Conservation (phyloP, 2,888 invertebrate species). For the Himalopsyche tibetana region DNA sequence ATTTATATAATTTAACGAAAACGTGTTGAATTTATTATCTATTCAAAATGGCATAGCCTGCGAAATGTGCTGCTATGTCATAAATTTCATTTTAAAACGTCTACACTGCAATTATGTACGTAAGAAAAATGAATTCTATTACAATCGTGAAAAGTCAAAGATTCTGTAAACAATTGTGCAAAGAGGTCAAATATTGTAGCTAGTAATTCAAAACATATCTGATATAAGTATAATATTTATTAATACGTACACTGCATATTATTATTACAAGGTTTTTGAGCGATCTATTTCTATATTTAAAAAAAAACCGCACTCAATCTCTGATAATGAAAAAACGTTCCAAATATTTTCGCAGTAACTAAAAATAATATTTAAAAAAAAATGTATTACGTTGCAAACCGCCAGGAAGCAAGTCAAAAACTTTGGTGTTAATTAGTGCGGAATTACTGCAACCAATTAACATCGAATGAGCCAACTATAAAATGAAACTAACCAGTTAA, state of each 20-base stretch:
- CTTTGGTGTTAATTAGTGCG: not conserved
- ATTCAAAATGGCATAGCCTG: not conserved
- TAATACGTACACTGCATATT: no score
- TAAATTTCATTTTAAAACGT: not conserved
- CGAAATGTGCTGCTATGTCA: not conserved
- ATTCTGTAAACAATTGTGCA: not conserved
- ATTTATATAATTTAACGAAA: not conserved
- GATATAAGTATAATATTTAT: no score
- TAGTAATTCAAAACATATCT: no score
- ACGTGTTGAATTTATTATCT: constrained; percentile 17
- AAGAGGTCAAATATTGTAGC: constrained; percentile 7
- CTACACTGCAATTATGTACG: not conserved
- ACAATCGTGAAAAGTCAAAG: constrained; percentile 20
- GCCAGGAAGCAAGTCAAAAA: constrained; percentile 28
- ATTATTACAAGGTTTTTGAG: no score
- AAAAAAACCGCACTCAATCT: no score
- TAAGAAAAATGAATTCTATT: not conserved
- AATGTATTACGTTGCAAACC: not conserved
- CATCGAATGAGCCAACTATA: not conserved
- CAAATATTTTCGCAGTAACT: no score
- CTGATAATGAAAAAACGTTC: no score
- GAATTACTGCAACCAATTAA: not conserved
- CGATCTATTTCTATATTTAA: no score
- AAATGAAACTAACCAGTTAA: not conserved
- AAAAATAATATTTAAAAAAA: no score